Percentiles rank a stretch among this genome's conserved stretches.
phyloP scores from a whole-genome alignment of 1,140 invertebrate species.

The Harlomillsia oculata region DNA sequence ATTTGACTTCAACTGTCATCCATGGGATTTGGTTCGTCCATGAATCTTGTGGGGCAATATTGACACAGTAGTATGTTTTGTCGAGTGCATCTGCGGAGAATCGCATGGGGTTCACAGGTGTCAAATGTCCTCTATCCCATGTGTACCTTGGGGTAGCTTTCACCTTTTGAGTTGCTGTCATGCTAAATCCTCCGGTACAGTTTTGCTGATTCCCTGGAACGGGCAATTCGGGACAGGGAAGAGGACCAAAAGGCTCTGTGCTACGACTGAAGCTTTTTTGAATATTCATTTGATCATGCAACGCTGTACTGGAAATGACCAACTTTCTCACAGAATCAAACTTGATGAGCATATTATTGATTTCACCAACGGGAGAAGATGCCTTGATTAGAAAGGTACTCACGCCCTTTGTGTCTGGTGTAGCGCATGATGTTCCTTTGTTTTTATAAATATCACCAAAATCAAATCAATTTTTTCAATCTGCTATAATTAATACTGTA shows the following conservation, averaged over 20 bases:
- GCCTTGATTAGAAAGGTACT: neutral
- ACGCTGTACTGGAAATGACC: neutral
- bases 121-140: slow-evolving; percentile 20
- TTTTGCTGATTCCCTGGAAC: neutral
- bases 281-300: neutral
- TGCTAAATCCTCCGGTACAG: neutral
- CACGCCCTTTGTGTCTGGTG: neutral
- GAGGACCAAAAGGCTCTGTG: neutral
- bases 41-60: slow-evolving; percentile 24
- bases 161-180: neutral
- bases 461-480: too few species aligned
- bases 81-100: slow-evolving; percentile 1
- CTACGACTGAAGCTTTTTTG: neutral
- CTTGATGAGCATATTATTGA: neutral
- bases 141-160: neutral
- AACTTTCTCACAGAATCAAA: slow-evolving; percentile 2
- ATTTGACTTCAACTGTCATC: neutral
- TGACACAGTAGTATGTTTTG: slow-evolving; percentile 20
- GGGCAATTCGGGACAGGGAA: neutral
- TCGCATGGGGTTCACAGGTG: slow-evolving; percentile 10
- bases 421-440: neutral
- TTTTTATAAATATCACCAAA: too few species aligned
- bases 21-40: slow-evolving; percentile 16
- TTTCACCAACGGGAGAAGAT: neutral
- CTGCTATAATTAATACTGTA: too few species aligned